phyloP scores from a whole-genome alignment of 2,797 vertebrate genomes.

The Fundulus diaphanus region DNA sequence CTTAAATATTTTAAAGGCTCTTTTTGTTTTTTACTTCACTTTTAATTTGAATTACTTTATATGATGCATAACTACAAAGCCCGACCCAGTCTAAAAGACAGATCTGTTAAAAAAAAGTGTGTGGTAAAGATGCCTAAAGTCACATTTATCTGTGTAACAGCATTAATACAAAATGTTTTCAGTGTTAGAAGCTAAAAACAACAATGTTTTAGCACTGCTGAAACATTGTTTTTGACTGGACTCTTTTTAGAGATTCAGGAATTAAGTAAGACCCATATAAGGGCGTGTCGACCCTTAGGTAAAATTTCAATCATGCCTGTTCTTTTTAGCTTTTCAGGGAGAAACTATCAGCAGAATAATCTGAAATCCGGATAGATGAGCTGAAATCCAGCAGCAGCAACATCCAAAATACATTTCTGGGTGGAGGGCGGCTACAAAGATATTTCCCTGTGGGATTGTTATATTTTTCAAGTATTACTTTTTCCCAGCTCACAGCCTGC shows the following conservation, averaged over 20 bases:
- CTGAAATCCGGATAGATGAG: background rate
- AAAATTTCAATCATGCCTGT: background rate
- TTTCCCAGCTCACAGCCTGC: constrained; percentile 2
- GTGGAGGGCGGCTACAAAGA: constrained; percentile 8
- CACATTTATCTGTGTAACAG: too few relatives aligned
- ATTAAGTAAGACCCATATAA: background rate
- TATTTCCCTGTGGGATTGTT: constrained; percentile 3
- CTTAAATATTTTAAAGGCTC: too few relatives aligned
- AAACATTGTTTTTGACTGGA: background rate
- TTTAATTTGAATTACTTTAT: too few relatives aligned
- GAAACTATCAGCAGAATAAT: constrained; percentile 9
- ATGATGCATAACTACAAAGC: too few relatives aligned
- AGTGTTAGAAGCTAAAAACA: too few relatives aligned
- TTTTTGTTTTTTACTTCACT: too few relatives aligned
- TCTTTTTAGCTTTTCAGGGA: background rate
- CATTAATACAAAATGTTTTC: too few relatives aligned
- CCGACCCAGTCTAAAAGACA: too few relatives aligned
- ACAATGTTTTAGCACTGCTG: background rate
- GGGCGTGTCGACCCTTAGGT: too few relatives aligned
- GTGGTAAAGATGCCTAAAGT: too few relatives aligned
- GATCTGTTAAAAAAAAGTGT: too few relatives aligned
- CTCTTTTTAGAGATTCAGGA: background rate
- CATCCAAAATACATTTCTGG: constrained; percentile 10
- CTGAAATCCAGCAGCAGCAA: background rate
- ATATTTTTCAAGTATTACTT: constrained; percentile 7